A percentile compares a stretch with the other conserved stretches of the same genome.
phyloP scores from a whole-genome alignment of 2,797 vertebrate genomes.

The Sebastes variabilis region DNA sequence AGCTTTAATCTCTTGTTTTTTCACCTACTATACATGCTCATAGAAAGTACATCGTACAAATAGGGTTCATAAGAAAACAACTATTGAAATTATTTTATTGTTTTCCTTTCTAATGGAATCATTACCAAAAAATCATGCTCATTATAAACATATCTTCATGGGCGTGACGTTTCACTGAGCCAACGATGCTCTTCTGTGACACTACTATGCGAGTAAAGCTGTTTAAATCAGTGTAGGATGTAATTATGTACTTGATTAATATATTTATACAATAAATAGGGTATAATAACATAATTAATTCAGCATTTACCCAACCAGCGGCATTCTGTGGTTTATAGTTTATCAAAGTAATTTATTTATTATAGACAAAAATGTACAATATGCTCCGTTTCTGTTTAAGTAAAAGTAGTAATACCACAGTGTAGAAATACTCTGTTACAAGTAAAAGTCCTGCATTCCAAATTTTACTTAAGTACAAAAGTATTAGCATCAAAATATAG shows the following conservation, averaged over 20 bases:
- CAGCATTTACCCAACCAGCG: neutral
- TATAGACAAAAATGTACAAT: neutral
- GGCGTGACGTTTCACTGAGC: neutral
- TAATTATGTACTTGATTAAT: neutral
- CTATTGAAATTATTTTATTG: neutral
- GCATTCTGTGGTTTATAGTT: neutral
- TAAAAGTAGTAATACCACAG: no score
- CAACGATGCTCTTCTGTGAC: neutral
- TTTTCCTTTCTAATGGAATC: neutral
- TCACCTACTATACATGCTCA: neutral
- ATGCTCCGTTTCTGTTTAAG: neutral
- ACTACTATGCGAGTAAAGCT: neutral
- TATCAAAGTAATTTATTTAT: neutral
- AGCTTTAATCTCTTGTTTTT: constrained; percentile 36
- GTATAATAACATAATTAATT: neutral
- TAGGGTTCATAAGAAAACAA: neutral
- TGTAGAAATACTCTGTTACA: no score
- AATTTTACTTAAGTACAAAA: no score
- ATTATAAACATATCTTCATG: neutral
- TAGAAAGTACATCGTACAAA: neutral
- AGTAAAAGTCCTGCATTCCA: neutral
- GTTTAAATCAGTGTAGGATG: neutral
- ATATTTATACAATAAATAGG: neutral
- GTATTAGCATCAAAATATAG: no score
- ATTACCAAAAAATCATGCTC: neutral